These are phyloP conservation scores for Octomys mimax DNA, from an alignment of 2,797 vertebrate species.

Conservation along the genomic window DNA sequence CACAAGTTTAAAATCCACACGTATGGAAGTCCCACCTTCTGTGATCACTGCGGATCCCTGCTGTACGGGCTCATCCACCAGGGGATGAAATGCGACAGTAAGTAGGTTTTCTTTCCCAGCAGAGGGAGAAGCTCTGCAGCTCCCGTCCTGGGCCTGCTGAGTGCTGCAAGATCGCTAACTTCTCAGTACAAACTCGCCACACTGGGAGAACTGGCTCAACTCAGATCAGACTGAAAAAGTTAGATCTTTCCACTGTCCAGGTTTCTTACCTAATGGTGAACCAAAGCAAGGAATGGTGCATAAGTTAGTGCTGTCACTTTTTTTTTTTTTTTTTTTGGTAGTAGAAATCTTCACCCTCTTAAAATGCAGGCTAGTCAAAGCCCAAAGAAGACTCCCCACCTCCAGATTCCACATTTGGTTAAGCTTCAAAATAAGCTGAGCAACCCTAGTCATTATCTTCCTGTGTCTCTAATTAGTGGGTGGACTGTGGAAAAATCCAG, in stretches of 20 bases:
- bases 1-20: constrained; percentile 99
- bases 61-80: constrained; percentile 98
- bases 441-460: constrained; percentile 62
- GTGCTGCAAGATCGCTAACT: not conserved
- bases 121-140: not conserved
- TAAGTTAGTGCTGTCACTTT: not conserved
- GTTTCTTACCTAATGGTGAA: not conserved
- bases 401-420: constrained; percentile 62
- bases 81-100: constrained; percentile 99
- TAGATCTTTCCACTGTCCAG: not conserved
- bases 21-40: constrained; percentile 98
- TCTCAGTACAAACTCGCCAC: fast-evolving
- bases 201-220: not conserved
- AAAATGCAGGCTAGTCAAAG: constrained; percentile 43
- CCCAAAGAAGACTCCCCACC: constrained; percentile 40
- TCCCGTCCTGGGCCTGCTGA: fast-evolving
- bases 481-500: constrained; percentile 77
- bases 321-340: not conserved
- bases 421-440: constrained; percentile 61
- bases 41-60: constrained; percentile 98
- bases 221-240: fast-evolving
- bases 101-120: constrained; percentile 85
- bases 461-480: constrained; percentile 75
- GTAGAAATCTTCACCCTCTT: not conserved
- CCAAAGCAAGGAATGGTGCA: not conserved